Evolutionary conservation across 30 jellyfish, hydroid and myxozoan genomes (phyloP).

Genomic region (Morbakka virulenta): DNA sequence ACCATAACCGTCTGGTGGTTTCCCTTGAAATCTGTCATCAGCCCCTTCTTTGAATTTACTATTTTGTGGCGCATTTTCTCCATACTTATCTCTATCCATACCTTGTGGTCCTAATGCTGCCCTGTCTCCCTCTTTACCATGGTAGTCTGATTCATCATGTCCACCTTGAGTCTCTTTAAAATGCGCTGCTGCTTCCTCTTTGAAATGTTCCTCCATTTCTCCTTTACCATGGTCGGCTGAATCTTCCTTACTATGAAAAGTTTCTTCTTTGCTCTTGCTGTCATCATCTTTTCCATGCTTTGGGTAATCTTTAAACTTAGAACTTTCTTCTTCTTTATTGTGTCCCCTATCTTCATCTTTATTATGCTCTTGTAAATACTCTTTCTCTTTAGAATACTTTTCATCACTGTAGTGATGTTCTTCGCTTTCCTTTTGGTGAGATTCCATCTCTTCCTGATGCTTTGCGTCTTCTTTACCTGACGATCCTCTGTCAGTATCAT

Average conservation of each 20-base stretch:
- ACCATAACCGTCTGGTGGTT: background rate
- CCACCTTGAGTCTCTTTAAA: background rate
- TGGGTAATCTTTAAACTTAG: no score
- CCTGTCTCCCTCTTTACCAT: background rate
- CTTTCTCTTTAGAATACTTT: background rate
- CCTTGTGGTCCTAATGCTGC: no score
- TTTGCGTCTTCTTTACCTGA: background rate
- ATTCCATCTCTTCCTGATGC: background rate
- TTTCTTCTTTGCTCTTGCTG: background rate
- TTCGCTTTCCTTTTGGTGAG: background rate
- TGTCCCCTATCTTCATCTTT: background rate
- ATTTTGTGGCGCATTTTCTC: background rate
- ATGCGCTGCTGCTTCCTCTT: background rate
- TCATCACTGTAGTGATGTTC: background rate
- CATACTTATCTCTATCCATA: background rate
- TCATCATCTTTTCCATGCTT: background rate
- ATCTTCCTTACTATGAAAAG: background rate
- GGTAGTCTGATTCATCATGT: background rate
- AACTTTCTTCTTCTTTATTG: background rate
- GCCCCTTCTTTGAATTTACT: background rate
- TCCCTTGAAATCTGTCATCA: background rate
- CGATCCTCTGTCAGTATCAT: background rate
- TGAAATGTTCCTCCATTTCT: background rate
- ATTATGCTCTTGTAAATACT: background rate
- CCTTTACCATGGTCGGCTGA: background rate